Percentiles rank a stretch among this genome's conserved stretches.
These are phyloP conservation scores for Chaetorhynchus papuensis DNA, from an alignment of 2,113 vertebrate genomes.

Conservation along the genomic window DNA sequence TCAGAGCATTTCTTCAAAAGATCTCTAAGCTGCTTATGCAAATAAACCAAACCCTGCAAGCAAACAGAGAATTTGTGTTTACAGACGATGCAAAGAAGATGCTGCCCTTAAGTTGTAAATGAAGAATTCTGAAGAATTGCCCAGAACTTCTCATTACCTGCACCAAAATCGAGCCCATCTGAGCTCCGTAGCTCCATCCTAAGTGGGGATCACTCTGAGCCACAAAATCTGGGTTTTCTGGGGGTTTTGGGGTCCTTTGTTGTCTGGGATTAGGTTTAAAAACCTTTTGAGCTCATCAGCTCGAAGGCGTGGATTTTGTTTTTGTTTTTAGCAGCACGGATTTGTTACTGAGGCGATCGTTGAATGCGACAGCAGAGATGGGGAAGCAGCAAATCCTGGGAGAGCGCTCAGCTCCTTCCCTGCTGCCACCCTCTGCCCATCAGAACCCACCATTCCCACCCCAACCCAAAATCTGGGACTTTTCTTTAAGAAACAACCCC, in stretches of 20 bases:
- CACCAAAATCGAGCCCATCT: background rate
- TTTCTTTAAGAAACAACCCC: background rate
- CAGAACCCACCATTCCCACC: background rate
- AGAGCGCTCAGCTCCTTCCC: background rate
- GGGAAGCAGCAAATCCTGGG: background rate
- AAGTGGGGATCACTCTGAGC: background rate
- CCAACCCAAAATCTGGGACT: background rate
- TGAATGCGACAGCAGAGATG: background rate
- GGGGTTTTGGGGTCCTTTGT: background rate
- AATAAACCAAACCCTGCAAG: background rate
- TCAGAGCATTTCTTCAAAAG: background rate
- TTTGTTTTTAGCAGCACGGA: background rate
- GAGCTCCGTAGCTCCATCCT: background rate
- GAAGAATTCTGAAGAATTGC: background rate
- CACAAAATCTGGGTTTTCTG: background rate
- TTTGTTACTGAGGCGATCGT: background rate
- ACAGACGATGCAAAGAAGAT: background rate
- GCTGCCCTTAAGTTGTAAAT: background rate
- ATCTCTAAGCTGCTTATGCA: background rate
- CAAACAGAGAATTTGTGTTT: background rate
- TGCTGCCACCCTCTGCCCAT: background rate
- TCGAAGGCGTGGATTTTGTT: background rate
- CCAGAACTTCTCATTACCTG: background rate
- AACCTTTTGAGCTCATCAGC: background rate
- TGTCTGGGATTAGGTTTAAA: background rate